Evolutionary conservation across 2,113 vertebrate species (phyloP), one percentile per base, ranked within the genome.

Genomic region (Alosa alosa): DNA sequence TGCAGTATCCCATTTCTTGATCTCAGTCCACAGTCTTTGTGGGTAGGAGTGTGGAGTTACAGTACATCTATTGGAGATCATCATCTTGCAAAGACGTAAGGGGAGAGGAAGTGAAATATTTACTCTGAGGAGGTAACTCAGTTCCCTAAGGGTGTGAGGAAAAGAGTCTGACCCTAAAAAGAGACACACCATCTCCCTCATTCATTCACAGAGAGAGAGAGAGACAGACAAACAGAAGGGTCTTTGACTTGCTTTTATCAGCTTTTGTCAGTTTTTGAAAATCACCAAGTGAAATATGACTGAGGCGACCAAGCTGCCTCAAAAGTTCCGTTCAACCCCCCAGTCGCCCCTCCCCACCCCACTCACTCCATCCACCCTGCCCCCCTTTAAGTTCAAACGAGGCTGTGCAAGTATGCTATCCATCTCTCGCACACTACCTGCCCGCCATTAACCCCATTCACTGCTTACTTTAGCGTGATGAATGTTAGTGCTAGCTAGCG

Each of bases 391-490:
- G 60, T 25, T 68, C 60, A 68, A 31, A 25, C 60, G 6, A 68
- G 60, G n/a, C 25, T 25, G 60, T 68, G 60, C 60, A 68, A 68
- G 60, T 10, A 31, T 25, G 60, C n/a, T 31, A 68, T 68, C 60
- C 25, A 31, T 68, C 60, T 68, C 60, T 25, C 60, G 7, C 11
- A 68, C 60, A 68, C 22, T 68, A 31, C 25, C 22, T 68, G 60
- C 60, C 60, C 60, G n/a, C 22, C 60, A 31, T 68, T 68, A 68
- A 25, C 60, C 60, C 25, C 60, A 68, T 68, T 68, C 60, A 9
- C 60, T 68, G 60, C 60, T 68, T 68, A 68, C 11, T 25, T 68
- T 68, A 68, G 60, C 22, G n/a, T 68, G 60, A 68, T n/a, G 60
- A 25, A 68, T 68, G 60, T 55, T 49, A 60, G 3, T 13, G 20